Conservation (phyloP, 1,140 invertebrate species). For the Vanessa tameamea region DNA sequence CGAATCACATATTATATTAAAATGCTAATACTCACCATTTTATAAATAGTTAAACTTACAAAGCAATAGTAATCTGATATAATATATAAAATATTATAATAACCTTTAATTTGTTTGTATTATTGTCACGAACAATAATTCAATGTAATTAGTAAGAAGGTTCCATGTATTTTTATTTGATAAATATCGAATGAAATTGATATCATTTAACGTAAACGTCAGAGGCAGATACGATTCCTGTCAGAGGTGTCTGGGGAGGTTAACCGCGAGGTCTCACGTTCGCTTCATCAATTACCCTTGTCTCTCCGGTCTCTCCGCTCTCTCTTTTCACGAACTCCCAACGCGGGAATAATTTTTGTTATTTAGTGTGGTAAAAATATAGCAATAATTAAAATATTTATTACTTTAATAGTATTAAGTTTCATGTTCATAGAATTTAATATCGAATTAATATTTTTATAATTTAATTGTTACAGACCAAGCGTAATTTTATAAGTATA, state of each 20-base stretch:
- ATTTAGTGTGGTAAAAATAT: background rate
- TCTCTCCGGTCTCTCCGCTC: slow-evolving; percentile 14
- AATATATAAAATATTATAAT: too few relatives aligned
- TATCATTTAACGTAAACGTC: slow-evolving; percentile 9
- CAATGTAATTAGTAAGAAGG: background rate
- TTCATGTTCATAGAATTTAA: background rate
- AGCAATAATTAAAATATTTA: background rate
- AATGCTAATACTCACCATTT: too few relatives aligned
- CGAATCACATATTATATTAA: background rate
- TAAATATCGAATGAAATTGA: slow-evolving; percentile 6
- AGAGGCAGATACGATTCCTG: slow-evolving; percentile 35
- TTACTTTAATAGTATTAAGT: background rate
- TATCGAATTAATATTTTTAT: too few relatives aligned
- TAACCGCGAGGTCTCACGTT: slow-evolving; percentile 57
- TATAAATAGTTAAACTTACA: too few relatives aligned
- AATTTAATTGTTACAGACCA: too few relatives aligned
- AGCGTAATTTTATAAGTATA: too few relatives aligned
- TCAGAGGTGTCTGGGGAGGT: slow-evolving; percentile 54
- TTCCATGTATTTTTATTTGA: background rate
- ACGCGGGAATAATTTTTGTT: slow-evolving; percentile 1
- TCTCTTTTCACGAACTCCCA: slow-evolving; percentile 1
- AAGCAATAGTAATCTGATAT: too few relatives aligned
- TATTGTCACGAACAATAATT: background rate
- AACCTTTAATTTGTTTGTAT: too few relatives aligned
- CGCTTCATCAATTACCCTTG: slow-evolving; percentile 68